Evolutionary conservation across 2,113 vertebrate species (phyloP), one percentile per base, ranked within the genome.

Genomic region (Peromyscus californicus): DNA sequence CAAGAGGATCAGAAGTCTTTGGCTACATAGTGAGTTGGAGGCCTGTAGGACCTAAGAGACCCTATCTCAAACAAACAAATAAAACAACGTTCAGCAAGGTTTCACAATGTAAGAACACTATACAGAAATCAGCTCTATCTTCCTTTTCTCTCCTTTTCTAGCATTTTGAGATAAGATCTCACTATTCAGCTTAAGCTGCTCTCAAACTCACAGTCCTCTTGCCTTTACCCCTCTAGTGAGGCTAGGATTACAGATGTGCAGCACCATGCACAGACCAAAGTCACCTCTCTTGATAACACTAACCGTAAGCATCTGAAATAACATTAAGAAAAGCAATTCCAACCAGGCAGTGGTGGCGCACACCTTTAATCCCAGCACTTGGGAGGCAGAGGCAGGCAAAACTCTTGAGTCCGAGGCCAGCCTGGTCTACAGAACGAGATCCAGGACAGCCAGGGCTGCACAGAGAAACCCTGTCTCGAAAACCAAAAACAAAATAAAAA

Each of bases 281-380:
- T 45, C 42, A 94, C 45, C 0, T 24, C 36, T 89, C 90, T 96
- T 61, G 87, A 74, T 80, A 36, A 61, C 1, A 72, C 61, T 24
- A 54, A 51, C 22, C 63, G 22, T 36, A 89, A 79, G 48, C 33
- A 90, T 61, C 39, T 51, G 19, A 84, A 70, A 93, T 80, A 39
- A 94, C 75, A 91, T 59, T 95, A 45, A 51, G 70, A 96, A 85
- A 87, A 89, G 57, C 26, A 94, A n/a, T 61, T 31, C 26, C n/a
- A n/a, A 31, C 8, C 70, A 1, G 70, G n/a, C 17, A 21, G 16
- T 39, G n/a, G 36, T 74, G n/a, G n/a, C 3, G 0, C 12, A 29
- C 24, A 3, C 5, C 80, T 21, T 84, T 29, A 42, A 84, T 61
- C 36, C 80, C n/a, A 84, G 57, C 59, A 42, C 57, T 84, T 5